These are phyloP conservation scores for Argyrosomus regius DNA, from an alignment of 2,797 vertebrate genomes.

Conservation along the genomic window DNA sequence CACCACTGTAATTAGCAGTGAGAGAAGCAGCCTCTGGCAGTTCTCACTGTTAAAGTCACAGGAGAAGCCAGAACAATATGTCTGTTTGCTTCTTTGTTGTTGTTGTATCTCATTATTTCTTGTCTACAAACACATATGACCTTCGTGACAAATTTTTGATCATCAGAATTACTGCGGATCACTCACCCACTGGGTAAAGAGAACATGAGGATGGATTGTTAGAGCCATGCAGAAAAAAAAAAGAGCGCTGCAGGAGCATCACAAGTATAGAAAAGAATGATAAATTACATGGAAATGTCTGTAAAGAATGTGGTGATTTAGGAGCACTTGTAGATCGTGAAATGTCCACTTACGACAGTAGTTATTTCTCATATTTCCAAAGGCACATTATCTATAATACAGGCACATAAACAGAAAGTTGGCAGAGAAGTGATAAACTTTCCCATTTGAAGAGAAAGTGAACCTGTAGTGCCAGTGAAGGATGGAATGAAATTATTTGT, in stretches of 20 bases:
- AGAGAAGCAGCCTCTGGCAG: slow-evolving; percentile 65
- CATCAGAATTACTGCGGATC: slow-evolving; percentile 43
- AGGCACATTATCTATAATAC: slow-evolving; percentile 52
- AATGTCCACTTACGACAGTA: slow-evolving; percentile 47
- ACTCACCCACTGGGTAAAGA: slow-evolving; percentile 45
- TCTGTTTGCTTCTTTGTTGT: slow-evolving; percentile 48
- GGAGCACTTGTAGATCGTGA: slow-evolving; percentile 40
- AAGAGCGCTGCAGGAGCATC: not conserved
- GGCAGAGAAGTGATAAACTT: slow-evolving; percentile 64
- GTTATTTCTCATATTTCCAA: slow-evolving; percentile 47
- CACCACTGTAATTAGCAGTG: slow-evolving; percentile 77
- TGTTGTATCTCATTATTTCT: slow-evolving; percentile 77
- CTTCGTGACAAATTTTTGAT: slow-evolving; percentile 64
- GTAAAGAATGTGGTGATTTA: slow-evolving; percentile 15
- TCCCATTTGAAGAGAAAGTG: slow-evolving; percentile 69
- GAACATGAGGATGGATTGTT: slow-evolving; percentile 17
- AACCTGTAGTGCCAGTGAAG: slow-evolving; percentile 58
- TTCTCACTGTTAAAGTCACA: slow-evolving; percentile 59
- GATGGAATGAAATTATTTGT: slow-evolving; percentile 73
- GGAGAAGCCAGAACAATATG: slow-evolving; percentile 55
- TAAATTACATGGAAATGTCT: slow-evolving; percentile 37
- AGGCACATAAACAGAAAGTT: slow-evolving; percentile 57
- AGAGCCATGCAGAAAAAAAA: not conserved
- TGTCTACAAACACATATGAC: slow-evolving; percentile 66
- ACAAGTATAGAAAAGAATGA: slow-evolving; percentile 3